Conservation (phyloP, 2,113 vertebrate species). For the Campylorhamphus procurvoides region DNA sequence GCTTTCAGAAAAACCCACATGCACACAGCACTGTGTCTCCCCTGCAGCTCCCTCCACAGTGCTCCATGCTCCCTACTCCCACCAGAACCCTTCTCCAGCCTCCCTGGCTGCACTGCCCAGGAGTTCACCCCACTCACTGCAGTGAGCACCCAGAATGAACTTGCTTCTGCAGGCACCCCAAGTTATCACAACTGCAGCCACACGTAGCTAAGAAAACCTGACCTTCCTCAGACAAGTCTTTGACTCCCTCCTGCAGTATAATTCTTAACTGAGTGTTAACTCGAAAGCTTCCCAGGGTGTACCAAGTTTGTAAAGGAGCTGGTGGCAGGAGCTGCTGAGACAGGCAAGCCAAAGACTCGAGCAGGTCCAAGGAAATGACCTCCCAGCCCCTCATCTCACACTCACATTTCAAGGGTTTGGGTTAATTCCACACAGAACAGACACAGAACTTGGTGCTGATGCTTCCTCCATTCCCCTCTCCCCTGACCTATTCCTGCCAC, state of each 20-base stretch:
- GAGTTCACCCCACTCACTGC: accelerated
- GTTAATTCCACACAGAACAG: not conserved
- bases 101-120: not conserved
- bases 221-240: not conserved
- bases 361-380: not conserved
- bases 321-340: not conserved
- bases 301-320: not conserved
- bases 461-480: not conserved
- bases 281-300: not conserved
- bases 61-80: not conserved
- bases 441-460: not conserved
- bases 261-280: not conserved
- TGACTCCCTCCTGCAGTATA: not conserved
- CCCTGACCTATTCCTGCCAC: not conserved
- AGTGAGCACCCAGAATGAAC: not conserved
- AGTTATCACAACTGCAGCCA: not conserved
- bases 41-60: not conserved
- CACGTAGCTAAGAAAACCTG: not conserved
- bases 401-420: not conserved
- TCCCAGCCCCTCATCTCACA: not conserved
- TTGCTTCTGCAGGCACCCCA: not conserved
- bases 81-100: not conserved
- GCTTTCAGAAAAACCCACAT: not conserved
- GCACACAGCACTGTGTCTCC: not conserved
- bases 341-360: not conserved